Percentiles rank a stretch among this genome's conserved stretches.
These are phyloP conservation scores for Catharus fuscescens DNA, from an alignment of 2,113 vertebrate species.

Conservation along the genomic window DNA sequence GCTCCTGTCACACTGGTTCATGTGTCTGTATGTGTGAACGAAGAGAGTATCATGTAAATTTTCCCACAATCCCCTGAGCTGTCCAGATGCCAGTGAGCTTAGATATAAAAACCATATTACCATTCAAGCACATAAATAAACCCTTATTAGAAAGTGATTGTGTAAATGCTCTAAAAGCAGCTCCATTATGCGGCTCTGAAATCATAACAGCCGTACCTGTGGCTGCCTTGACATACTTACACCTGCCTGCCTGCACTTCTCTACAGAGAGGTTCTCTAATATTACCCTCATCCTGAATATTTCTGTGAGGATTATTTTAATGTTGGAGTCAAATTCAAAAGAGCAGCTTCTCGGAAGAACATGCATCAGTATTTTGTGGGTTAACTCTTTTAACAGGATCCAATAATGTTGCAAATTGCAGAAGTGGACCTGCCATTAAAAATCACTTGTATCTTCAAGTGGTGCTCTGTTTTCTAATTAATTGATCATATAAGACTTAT, in stretches of 20 bases:
- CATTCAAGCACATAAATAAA: neutral
- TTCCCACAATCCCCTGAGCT: neutral
- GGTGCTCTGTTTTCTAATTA: conserved; percentile 50
- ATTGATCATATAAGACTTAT: neutral
- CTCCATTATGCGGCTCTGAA: neutral
- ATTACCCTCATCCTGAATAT: neutral
- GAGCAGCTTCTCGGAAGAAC: neutral
- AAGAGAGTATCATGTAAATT: neutral
- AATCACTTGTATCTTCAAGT: conserved; percentile 29
- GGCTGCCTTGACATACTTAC: neutral
- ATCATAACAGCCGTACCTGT: neutral
- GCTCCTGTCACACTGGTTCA: neutral
- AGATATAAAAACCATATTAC: neutral
- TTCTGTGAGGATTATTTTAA: neutral
- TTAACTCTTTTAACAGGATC: neutral
- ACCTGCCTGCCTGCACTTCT: neutral
- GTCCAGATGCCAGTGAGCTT: neutral
- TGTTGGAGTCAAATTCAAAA: neutral
- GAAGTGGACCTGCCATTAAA: neutral
- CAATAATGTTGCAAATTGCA: neutral
- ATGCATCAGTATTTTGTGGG: neutral
- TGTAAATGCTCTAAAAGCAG: neutral
- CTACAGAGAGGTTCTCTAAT: neutral
- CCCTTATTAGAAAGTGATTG: neutral
- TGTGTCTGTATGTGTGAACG: neutral